Evolutionary conservation across 2,888 invertebrate species (phyloP).

Genomic region (Toxonevra muliebris): DNA sequence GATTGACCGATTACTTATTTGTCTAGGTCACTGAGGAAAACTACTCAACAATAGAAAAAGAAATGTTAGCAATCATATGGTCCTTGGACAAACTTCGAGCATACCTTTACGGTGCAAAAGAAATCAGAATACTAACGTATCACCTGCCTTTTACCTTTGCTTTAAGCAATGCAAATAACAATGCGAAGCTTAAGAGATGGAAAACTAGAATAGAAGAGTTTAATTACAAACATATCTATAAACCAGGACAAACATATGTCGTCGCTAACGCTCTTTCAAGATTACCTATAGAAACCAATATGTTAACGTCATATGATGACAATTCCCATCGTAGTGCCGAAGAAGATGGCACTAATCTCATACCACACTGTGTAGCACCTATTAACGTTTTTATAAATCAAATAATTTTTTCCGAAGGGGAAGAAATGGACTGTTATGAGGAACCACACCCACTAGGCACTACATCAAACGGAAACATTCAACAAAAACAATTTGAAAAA

Average conservation of each 20-base stretch:
- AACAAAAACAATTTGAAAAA: neutral
- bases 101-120: slow-evolving; percentile 35
- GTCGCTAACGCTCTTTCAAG: slow-evolving; percentile 34
- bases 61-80: slow-evolving; percentile 11
- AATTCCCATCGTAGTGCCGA: slow-evolving; percentile 32
- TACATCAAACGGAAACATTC: too few relatives aligned
- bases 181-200: slow-evolving; percentile 36
- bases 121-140: slow-evolving; percentile 36
- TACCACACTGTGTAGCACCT: slow-evolving; percentile 19
- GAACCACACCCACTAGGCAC: neutral
- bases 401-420: slow-evolving; percentile 10
- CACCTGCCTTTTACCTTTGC: slow-evolving; percentile 23
- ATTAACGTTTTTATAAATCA: slow-evolving; percentile 23
- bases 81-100: slow-evolving; percentile 22
- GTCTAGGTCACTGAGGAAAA: slow-evolving; percentile 14
- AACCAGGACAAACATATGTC: slow-evolving; percentile 30
- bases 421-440: neutral
- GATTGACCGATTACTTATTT: slow-evolving; percentile 20
- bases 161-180: slow-evolving; percentile 22
- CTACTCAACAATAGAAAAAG: slow-evolving; percentile 3
- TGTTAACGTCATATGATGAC: neutral
- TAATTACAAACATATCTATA: slow-evolving; percentile 32
- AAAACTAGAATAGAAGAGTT: slow-evolving; percentile 35
- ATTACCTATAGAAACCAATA: slow-evolving; percentile 13
- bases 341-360: slow-evolving; percentile 22